Percentiles rank a stretch among this genome's conserved stretches.
Evolutionary conservation across 2,797 vertebrate genomes (phyloP).

Genomic region (Gobio occitaniae): DNA sequence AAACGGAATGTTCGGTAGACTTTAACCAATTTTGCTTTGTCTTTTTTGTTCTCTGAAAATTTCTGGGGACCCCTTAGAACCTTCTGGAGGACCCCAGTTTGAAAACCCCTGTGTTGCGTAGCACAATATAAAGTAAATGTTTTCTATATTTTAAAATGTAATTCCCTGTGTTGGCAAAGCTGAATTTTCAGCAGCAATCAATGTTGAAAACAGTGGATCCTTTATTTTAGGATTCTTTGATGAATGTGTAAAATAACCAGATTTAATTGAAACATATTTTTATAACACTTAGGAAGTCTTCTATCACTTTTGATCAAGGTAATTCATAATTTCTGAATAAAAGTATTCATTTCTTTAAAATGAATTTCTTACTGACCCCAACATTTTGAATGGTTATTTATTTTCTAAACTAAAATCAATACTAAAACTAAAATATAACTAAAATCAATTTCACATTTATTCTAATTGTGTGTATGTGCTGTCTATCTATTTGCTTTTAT

Average conservation of each 20-base stretch:
- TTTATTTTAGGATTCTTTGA: neutral
- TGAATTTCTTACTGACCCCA: rapidly evolving
- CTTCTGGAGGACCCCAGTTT: too few species aligned
- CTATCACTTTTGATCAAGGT: neutral
- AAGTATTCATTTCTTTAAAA: neutral
- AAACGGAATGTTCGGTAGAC: too few species aligned
- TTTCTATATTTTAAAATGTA: neutral
- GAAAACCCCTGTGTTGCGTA: too few species aligned
- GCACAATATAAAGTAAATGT: neutral
- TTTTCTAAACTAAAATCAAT: neutral
- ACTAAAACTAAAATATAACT: neutral
- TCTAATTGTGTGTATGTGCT: neutral
- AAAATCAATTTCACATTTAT: neutral
- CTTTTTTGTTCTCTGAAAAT: too few species aligned
- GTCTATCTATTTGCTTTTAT: neutral
- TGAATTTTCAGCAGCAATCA: neutral
- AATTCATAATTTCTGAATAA: neutral
- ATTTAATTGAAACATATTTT: neutral
- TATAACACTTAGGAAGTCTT: neutral
- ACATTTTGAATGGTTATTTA: neutral
- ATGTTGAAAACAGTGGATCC: neutral
- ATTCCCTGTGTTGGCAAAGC: neutral
- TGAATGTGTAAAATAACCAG: neutral
- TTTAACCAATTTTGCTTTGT: too few species aligned
- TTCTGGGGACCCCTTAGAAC: too few species aligned